A percentile compares a stretch with the other conserved stretches of the same genome.
phyloP scores from a whole-genome alignment of 2,888 invertebrate species.

The Ecliptopera silaceata region DNA sequence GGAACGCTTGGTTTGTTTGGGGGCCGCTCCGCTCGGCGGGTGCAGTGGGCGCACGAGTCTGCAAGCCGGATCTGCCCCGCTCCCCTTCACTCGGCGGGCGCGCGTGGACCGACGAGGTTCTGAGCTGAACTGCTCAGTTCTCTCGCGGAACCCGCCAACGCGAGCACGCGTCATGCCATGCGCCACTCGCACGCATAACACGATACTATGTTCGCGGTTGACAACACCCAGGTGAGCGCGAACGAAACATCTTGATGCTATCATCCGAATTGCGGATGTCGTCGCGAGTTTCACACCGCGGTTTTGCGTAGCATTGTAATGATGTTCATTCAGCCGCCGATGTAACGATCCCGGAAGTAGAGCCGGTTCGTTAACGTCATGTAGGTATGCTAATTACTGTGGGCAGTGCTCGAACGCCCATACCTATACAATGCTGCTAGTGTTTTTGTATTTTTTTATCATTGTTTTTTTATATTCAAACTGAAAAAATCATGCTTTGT shows the following conservation, averaged over 20 bases:
- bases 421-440: conserved; percentile 40
- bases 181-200: conserved; percentile 61
- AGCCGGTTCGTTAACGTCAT: conserved; percentile 78
- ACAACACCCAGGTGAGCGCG: conserved; percentile 80
- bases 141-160: conserved; percentile 69
- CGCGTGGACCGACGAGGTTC: conserved; percentile 62
- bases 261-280: conserved; percentile 46
- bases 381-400: conserved; percentile 74
- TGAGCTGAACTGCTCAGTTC: conserved; percentile 53
- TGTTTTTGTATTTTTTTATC: conserved; percentile 35
- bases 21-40: conserved; percentile 59
- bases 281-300: conserved; percentile 53
- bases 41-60: conserved; percentile 68
- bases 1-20: conserved; percentile 60
- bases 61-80: conserved; percentile 82
- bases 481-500: conserved; percentile 7
- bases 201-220: conserved; percentile 79
- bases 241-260: conserved; percentile 29
- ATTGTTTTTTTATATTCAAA: conserved; percentile 25
- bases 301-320: conserved; percentile 61
- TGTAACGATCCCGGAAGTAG: conserved; percentile 79
- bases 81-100: conserved; percentile 78
- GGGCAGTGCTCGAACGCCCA: conserved; percentile 60
- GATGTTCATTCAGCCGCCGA: conserved; percentile 71
- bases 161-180: conserved; percentile 65